A percentile compares a stretch with the other conserved stretches of the same genome.
phyloP scores from a whole-genome alignment of 2,113 vertebrate genomes.

The Burhinus oedicnemus region DNA sequence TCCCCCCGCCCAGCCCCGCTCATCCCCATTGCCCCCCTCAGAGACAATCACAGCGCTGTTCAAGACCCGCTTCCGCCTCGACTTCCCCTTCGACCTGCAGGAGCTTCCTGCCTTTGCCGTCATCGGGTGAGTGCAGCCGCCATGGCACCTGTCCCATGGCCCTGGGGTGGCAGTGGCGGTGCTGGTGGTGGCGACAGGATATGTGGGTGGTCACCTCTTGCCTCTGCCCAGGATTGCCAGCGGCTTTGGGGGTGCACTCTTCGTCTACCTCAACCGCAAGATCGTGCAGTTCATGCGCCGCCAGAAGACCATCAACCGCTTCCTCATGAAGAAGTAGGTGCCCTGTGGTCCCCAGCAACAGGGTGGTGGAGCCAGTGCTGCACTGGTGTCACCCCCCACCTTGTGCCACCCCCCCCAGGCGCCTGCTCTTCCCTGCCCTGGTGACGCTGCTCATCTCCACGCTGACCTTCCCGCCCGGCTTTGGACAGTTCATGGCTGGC shows the following conservation, averaged over 20 bases:
- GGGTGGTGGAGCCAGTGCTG: not conserved
- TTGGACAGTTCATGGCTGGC: conserved; percentile 98
- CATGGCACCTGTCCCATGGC: fast-evolving
- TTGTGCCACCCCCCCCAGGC: conserved; percentile 65
- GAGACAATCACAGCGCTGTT: conserved; percentile 97
- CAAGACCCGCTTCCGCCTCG: conserved; percentile 95
- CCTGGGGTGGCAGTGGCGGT: fast-evolving
- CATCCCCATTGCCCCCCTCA: conserved; percentile 29
- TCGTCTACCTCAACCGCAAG: conserved; percentile 95
- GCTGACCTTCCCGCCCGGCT: conserved; percentile 92
- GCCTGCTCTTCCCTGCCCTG: conserved; percentile 91
- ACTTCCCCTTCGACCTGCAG: conserved; percentile 98
- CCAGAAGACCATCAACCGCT: conserved; percentile 96
- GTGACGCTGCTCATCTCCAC: conserved; percentile 93
- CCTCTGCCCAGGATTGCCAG: conserved; percentile 86
- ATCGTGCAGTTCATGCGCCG: conserved; percentile 98
- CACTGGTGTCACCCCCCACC: not conserved
- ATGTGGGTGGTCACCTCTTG: not conserved
- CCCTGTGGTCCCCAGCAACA: fast-evolving
- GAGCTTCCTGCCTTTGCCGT: conserved; percentile 96
- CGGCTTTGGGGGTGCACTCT: conserved; percentile 92
- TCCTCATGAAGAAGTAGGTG: conserved; percentile 98
- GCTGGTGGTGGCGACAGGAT: not conserved
- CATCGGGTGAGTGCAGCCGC: conserved; percentile 82
- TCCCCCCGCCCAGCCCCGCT: not conserved